Evolutionary conservation across 1,140 invertebrate species (phyloP).

Genomic region (Habropoda laboriosa): DNA sequence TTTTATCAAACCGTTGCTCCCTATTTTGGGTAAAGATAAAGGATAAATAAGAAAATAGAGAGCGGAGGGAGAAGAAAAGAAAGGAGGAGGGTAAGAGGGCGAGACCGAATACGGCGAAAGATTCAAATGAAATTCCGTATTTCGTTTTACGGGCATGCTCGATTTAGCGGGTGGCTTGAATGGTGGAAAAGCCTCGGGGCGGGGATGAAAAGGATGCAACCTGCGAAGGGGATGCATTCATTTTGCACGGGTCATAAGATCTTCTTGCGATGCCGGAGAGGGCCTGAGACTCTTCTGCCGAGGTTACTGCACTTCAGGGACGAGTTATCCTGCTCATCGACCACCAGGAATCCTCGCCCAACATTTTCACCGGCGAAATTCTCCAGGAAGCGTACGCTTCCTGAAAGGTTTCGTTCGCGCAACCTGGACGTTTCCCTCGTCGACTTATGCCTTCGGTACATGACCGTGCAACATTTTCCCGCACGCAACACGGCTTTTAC

Average conservation of each 20-base stretch:
- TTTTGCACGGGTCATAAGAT: conserved; percentile 78
- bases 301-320: conserved; percentile 80
- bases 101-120: conserved; percentile 29
- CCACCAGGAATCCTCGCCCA: conserved; percentile 60
- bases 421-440: conserved; percentile 28
- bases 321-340: conserved; percentile 74
- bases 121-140: conserved; percentile 60
- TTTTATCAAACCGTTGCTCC: conserved; percentile 30
- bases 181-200: background rate
- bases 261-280: conserved; percentile 52
- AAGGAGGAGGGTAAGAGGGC: too few species aligned
- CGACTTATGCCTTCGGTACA: conserved; percentile 30
- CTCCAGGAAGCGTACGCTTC: conserved; percentile 35
- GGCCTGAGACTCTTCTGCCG: conserved; percentile 63
- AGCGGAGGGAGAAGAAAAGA: background rate
- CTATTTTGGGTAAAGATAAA: conserved; percentile 29
- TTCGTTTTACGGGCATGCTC: conserved; percentile 59
- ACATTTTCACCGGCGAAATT: conserved; percentile 53
- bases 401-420: conserved; percentile 38
- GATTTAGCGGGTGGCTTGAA: conserved; percentile 59
- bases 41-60: conserved; percentile 6
- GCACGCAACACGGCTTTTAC: background rate
- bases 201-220: conserved; percentile 50
- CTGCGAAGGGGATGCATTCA: conserved; percentile 68
- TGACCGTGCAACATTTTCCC: too few species aligned